Evolutionary conservation across 2,113 vertebrate genomes (phyloP).

Genomic region (Heterotilapia buettikoferi): DNA sequence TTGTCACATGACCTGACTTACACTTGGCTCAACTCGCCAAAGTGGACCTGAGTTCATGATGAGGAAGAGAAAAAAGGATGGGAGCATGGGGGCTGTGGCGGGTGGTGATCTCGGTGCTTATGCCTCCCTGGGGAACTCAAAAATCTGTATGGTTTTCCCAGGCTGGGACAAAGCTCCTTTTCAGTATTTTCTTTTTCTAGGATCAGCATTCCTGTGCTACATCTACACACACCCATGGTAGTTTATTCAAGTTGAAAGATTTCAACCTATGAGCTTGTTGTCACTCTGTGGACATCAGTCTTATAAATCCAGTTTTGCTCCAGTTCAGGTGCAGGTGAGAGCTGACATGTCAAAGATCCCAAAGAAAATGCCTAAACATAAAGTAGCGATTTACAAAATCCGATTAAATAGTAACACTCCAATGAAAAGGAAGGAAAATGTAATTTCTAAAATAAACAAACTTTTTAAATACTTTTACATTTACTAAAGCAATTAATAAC

Average conservation of each 20-base stretch:
- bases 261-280: not conserved
- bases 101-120: not conserved
- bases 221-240: not conserved
- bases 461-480: not conserved
- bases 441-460: not conserved
- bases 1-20: not conserved
- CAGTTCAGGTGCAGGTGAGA: not conserved
- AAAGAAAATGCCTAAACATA: not conserved
- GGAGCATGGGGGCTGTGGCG: not conserved
- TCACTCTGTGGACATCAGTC: not conserved
- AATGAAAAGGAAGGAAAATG: not conserved
- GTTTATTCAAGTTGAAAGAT: not conserved
- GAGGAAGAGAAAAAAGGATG: not conserved
- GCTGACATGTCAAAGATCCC: not conserved
- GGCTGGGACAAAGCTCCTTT: not conserved
- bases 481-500: not conserved
- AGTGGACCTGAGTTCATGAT: not conserved
- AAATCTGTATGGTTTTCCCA: slow-evolving; percentile 51
- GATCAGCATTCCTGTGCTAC: not conserved
- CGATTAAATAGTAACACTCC: not conserved
- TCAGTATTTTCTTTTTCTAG: not conserved
- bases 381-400: not conserved
- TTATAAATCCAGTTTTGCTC: not conserved
- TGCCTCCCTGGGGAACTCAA: not conserved
- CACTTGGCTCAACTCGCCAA: not conserved